Percentiles rank a stretch among this genome's conserved stretches.
Conservation (phyloP, 2,113 vertebrate species). For the Xiphorhynchus elegans region DNA sequence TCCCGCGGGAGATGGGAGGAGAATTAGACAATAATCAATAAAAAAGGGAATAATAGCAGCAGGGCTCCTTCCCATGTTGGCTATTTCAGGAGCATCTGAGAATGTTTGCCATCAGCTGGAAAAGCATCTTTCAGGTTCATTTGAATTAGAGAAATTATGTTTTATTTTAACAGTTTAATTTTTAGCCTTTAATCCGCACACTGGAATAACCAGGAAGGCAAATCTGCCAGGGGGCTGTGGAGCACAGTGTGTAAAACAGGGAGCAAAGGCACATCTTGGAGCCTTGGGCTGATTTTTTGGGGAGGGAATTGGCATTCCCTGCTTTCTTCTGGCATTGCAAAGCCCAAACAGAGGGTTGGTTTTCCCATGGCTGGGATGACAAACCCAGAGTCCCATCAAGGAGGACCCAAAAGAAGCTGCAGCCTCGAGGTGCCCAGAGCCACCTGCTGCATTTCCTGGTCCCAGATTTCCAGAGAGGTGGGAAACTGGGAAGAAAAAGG, state of each 20-base stretch:
- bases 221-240: neutral
- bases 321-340: neutral
- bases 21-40: neutral
- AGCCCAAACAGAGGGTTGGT: neutral
- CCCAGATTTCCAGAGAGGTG: neutral
- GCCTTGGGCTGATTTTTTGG: neutral
- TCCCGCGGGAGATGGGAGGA: neutral
- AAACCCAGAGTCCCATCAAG: neutral
- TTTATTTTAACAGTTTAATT: neutral
- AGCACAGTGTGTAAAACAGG: neutral
- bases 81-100: neutral
- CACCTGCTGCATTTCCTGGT: neutral
- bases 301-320: neutral
- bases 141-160: neutral
- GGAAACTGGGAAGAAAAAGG: neutral
- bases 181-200: neutral
- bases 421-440: neutral
- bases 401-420: neutral
- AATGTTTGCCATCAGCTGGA: neutral
- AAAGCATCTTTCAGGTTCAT: neutral
- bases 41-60: neutral
- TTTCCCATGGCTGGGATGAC: neutral
- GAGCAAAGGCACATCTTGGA: neutral
- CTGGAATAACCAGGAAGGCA: neutral
- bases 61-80: neutral